A percentile compares a stretch with the other conserved stretches of the same genome.
Conservation (phyloP, 2,888 invertebrate species). For the Chloroclystis v-ata region DNA sequence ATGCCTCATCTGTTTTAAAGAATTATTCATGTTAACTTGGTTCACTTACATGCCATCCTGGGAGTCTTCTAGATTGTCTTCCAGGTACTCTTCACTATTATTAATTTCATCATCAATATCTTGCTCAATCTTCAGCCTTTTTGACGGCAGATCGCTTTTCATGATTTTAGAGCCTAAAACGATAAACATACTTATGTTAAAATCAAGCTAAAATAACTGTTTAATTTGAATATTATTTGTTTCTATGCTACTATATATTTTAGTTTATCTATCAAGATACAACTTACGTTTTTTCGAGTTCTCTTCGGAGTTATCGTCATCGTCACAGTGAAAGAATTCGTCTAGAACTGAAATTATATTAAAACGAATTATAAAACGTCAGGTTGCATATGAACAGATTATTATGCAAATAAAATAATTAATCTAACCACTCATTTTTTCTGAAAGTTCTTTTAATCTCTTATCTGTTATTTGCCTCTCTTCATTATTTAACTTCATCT, state of each 20-base stretch:
- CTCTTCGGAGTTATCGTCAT: slow-evolving; percentile 25
- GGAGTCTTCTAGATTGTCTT: slow-evolving; percentile 14
- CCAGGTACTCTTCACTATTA: slow-evolving; percentile 5
- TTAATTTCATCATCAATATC: slow-evolving; percentile 7
- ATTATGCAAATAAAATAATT: background rate
- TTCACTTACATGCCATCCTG: slow-evolving; percentile 14
- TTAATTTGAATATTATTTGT: too few species aligned
- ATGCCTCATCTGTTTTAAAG: too few species aligned
- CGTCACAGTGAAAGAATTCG: slow-evolving; percentile 31
- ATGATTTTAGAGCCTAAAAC: slow-evolving; percentile 4
- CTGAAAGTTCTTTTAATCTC: slow-evolving; percentile 35
- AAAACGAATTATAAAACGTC: too few species aligned
- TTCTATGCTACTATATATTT: too few species aligned
- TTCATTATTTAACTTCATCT: slow-evolving; percentile 39
- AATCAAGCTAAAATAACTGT: too few species aligned
- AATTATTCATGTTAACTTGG: background rate
- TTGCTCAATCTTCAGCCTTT: slow-evolving; percentile 16
- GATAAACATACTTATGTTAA: background rate
- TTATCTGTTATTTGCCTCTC: slow-evolving; percentile 36
- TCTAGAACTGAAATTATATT: slow-evolving; percentile 32
- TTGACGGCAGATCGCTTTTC: background rate
- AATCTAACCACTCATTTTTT: slow-evolving; percentile 43
- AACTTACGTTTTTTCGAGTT: slow-evolving; percentile 27
- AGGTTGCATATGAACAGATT: too few species aligned
- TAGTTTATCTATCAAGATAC: too few species aligned